These are phyloP conservation scores for Pristionchus maxplancki DNA, from an alignment of 2,888 invertebrate genomes.

Conservation along the genomic window DNA sequence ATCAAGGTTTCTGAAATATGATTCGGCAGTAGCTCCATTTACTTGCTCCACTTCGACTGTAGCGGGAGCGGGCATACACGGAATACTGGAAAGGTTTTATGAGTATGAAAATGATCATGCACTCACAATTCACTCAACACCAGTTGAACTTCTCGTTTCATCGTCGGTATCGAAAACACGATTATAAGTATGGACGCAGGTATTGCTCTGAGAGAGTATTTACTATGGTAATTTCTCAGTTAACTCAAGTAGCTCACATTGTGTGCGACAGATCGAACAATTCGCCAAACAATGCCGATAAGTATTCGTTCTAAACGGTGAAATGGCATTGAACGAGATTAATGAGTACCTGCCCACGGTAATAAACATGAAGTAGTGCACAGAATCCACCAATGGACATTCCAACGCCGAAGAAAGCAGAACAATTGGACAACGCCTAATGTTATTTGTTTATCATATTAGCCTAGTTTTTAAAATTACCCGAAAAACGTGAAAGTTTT, in stretches of 20 bases:
- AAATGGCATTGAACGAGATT: neutral
- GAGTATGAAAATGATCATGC: neutral
- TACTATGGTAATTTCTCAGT: neutral
- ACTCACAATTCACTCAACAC: neutral
- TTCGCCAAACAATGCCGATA: neutral
- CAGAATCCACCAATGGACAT: neutral
- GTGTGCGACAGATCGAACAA: neutral
- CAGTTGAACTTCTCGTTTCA: neutral
- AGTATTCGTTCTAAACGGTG: neutral
- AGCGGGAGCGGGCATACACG: neutral
- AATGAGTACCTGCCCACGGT: neutral
- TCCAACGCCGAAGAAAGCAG: neutral
- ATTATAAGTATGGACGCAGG: neutral
- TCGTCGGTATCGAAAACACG: neutral
- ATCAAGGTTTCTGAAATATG: neutral
- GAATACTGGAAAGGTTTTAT: too few species aligned
- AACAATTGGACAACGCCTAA: neutral
- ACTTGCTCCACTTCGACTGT: constrained; percentile 4
- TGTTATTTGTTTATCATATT: neutral
- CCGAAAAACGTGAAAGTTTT: neutral
- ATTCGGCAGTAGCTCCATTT: neutral
- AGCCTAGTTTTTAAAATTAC: neutral
- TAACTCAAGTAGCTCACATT: neutral
- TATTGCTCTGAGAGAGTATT: neutral
- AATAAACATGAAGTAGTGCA: neutral